Base-by-base conservation (phyloP, 2,797 vertebrate genomes). In the Chrysocyon brachyurus region DNA sequence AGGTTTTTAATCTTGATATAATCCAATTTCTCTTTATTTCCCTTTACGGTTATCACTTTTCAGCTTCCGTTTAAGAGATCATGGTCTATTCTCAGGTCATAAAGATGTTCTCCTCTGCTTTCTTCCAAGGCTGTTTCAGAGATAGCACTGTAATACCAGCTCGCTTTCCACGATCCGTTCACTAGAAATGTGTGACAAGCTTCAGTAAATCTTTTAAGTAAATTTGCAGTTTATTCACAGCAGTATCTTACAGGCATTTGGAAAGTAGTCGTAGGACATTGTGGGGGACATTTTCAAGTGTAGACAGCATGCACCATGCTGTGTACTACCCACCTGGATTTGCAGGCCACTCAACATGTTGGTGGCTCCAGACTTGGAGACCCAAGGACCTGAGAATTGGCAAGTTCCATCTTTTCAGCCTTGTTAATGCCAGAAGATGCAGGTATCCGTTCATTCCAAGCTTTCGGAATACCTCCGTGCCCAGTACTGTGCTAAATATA, bases 71-170 rank as follows among this genome's bases (percentile, higher is more conserved):
- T 70, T 59, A 61, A 77, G 87, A 94, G 82, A 46, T 36, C 59
- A 33, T 12, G 61, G 68, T 63, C 77, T 73, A 0, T 77, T 77
- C 72, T 52, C 33, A 61, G 15, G 49, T 83, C 59, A 36, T 19
- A 2, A 87, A 70, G 70, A 28, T 59, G 31, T 82, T 75, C 63
- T 90, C 22, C 22, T 79, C 70, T 84, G 63, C 91, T 66, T 91
- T 78, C 73, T 89, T 85, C 59, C 88, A 28, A 68, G 82, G 95
- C 19, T 73, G 31, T 68, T 94, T 86, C 59, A 59, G 72, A 73
- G 24, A 21, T 83, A 61, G 12, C 66, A 75, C 40, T 94, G 7
- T 86, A 28, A 17, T 57, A 36, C 68, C 75, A 68, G 78, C 70
- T 97, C 2, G 54, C 56, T 88, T 72, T 87, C 40, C 61, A 28